Evolutionary conservation across 2,888 invertebrate genomes (phyloP).

Genomic region (Exephanes ischioxanthus): DNA sequence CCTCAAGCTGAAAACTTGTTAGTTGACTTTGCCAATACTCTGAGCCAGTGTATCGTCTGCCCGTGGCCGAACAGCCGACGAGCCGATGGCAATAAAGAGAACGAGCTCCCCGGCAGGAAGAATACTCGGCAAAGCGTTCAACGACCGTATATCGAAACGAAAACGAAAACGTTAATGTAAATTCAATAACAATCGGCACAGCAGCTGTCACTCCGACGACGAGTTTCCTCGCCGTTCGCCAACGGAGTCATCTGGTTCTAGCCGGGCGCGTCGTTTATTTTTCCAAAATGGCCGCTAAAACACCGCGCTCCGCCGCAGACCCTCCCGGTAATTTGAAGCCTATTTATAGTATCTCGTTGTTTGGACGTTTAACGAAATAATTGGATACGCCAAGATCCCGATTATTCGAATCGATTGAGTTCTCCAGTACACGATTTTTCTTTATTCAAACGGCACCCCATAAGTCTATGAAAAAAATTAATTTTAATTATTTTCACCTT

Average conservation of each 20-base stretch:
- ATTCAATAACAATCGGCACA: slow-evolving; percentile 83
- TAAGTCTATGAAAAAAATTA: not conserved
- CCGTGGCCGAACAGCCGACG: slow-evolving; percentile 34
- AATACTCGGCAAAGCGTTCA: slow-evolving; percentile 76
- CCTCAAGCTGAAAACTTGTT: not conserved
- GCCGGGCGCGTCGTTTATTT: slow-evolving; percentile 80
- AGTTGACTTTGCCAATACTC: not conserved
- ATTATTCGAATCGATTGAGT: slow-evolving; percentile 63
- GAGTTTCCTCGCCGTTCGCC: slow-evolving; percentile 77
- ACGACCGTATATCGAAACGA: slow-evolving; percentile 82
- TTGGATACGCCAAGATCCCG: slow-evolving; percentile 58
- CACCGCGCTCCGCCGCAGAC: slow-evolving; percentile 75
- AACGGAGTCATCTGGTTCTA: slow-evolving; percentile 82
- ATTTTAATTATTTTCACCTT: not conserved
- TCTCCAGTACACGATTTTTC: slow-evolving; percentile 19
- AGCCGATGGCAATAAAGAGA: slow-evolving; percentile 62
- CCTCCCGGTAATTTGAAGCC: slow-evolving; percentile 78
- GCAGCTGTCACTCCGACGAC: slow-evolving; percentile 82
- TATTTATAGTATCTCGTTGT: slow-evolving; percentile 80
- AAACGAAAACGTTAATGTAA: slow-evolving; percentile 81
- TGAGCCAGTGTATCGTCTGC: slow-evolving; percentile 4
- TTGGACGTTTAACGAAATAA: slow-evolving; percentile 73
- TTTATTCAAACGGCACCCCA: not conserved
- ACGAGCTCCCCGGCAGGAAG: slow-evolving; percentile 40
- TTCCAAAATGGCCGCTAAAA: slow-evolving; percentile 84